These are phyloP conservation scores for Dipus sagitta DNA, from an alignment of 2,797 vertebrate species.

Conservation along the genomic window DNA sequence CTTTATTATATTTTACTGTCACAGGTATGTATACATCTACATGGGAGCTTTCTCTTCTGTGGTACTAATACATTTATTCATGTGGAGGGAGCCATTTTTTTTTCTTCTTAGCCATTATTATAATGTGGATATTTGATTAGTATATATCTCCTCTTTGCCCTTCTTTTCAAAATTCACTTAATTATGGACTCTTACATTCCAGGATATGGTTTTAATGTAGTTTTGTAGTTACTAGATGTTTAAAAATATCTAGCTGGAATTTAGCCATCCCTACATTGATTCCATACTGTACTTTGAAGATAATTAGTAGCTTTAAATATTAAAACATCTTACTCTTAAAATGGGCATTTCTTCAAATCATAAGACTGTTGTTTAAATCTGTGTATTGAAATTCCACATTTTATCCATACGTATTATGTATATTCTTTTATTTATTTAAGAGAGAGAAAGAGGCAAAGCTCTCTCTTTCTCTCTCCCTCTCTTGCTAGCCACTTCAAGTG, in stretches of 20 bases:
- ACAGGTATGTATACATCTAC: not conserved
- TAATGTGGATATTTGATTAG: not conserved
- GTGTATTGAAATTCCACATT: not conserved
- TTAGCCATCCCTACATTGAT: not conserved
- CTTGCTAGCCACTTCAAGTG: too few species aligned
- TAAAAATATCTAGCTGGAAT: constrained; percentile 24
- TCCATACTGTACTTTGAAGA: not conserved
- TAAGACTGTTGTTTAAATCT: not conserved
- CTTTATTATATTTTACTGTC: not conserved
- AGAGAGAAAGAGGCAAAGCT: too few species aligned
- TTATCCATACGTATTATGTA: not conserved
- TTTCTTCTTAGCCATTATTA: not conserved
- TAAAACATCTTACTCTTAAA: not conserved
- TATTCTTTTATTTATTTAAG: too few species aligned
- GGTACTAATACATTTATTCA: not conserved
- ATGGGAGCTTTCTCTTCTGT: not conserved
- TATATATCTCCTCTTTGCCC: not conserved
- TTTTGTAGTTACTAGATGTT: not conserved
- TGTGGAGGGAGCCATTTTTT: not conserved
- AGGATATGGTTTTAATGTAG: not conserved
- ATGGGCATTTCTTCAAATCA: not conserved
- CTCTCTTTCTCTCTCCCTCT: too few species aligned
- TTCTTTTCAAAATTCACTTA: not conserved
- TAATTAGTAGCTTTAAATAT: constrained; percentile 18
- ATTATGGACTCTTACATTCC: not conserved